A percentile compares a stretch with the other conserved stretches of the same genome.
Conservation (phyloP, 2,797 vertebrate genomes). For the Nannoperca obscura region DNA sequence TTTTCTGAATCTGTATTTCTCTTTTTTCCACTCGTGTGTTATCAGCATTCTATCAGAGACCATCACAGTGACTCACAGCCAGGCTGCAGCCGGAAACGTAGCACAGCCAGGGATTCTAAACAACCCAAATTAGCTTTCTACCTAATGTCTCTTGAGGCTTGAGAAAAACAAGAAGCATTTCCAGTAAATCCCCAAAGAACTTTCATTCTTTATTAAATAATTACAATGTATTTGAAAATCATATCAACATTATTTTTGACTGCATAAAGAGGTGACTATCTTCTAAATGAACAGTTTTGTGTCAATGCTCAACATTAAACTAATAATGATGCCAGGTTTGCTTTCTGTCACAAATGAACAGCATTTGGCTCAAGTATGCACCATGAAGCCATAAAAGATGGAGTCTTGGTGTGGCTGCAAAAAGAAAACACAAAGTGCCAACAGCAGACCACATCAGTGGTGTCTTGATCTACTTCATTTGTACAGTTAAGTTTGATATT, state of each 20-base stretch:
- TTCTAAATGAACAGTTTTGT: not conserved
- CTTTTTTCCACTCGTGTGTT: too few relatives aligned
- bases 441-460: not conserved
- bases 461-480: not conserved
- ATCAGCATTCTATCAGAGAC: not conserved
- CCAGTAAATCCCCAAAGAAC: not conserved
- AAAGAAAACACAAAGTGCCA: not conserved
- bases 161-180: not conserved
- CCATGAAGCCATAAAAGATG: slow-evolving; percentile 25
- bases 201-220: not conserved
- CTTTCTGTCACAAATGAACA: slow-evolving; percentile 7
- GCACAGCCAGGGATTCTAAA: not conserved
- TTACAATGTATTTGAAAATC: not conserved
- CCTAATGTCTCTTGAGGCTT: not conserved
- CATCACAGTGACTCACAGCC: not conserved
- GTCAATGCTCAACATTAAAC: not conserved
- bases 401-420: not conserved
- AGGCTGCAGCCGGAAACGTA: not conserved
- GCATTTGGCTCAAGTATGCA: not conserved
- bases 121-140: not conserved
- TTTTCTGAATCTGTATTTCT: too few relatives aligned
- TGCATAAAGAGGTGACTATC: not conserved
- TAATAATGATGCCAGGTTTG: not conserved
- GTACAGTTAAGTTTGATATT: not conserved
- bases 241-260: too few relatives aligned